Base-by-base conservation (phyloP, 2,888 invertebrate species). In the Pseudococcus jackbeardsleyi region DNA sequence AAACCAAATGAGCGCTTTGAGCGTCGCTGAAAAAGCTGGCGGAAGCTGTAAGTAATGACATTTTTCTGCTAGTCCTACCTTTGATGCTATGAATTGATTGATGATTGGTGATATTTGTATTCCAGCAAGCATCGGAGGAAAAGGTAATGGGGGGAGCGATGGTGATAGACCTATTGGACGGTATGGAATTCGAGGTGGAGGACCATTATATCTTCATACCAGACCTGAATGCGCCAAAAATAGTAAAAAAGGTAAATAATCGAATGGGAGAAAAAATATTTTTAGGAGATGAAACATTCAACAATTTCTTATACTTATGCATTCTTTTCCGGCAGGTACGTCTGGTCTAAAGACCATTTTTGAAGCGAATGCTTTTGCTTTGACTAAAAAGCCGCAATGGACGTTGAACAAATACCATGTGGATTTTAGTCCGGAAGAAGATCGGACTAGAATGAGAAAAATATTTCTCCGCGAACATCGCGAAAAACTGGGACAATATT, bases 351-450 rank as follows among this genome's bases (percentile, higher is more conserved):
- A 11, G 11, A 39, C 42, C 0, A 64, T n/a, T 0, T 26, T 86
- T 6, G n/a, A 33, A 22, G 26, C 86, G 0, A 86, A 86, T 68
- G 64, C 68, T 39, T 86, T 86, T 19, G 17, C 64, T 19, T 17
- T 86, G n/a, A 26, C 9, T 0, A 46, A 26, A 1, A 12, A 7
- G 0, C 42, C 54, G 7, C 92, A 94, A 84, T 96, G 96, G 96
- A 92, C 94, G 0, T 91, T 97, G 0, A 94, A 94, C 90, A 95
- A 96, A 88, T 96, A 96, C 91, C 93, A 94, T 3, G 96, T 97
- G 0, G 95, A 96, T 89, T 94, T 96, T 90, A 91, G 92, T 0
- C 96, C 96, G 0, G 94, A 94, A 0, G 94, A 96, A 89, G 96
- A 96, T 89, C 92, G 93, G 72, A 94, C 95, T 0, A 90, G 91